Evolutionary conservation across 1,140 invertebrate species (phyloP).

Genomic region (Cotesia chilonis): DNA sequence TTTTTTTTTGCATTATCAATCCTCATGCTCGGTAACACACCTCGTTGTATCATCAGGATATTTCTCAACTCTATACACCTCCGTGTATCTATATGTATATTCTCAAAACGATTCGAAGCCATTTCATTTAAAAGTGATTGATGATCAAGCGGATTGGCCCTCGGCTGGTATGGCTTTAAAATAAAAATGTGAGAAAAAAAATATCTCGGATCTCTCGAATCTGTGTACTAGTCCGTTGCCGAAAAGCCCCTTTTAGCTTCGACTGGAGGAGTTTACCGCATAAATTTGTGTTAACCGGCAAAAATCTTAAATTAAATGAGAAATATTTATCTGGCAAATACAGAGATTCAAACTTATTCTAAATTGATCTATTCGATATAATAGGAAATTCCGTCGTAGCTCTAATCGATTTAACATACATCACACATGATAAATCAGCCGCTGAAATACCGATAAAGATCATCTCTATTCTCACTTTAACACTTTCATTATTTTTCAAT

Average conservation of each 20-base stretch:
- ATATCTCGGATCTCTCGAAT: constrained; percentile 19
- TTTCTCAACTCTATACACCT: too few species aligned
- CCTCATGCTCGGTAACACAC: constrained; percentile 9
- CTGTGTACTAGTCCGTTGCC: neutral
- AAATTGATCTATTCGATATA: constrained; percentile 37
- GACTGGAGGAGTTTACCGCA: constrained; percentile 24
- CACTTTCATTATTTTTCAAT: constrained; percentile 16
- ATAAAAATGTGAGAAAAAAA: constrained; percentile 21
- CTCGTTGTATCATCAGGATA: constrained; percentile 21
- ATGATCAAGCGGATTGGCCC: constrained; percentile 39
- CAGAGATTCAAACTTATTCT: constrained; percentile 14
- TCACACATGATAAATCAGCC: constrained; percentile 19
- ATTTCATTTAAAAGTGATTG: constrained; percentile 38
- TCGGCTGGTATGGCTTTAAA: constrained; percentile 28
- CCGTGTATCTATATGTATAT: constrained; percentile 7
- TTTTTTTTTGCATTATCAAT: constrained; percentile 23
- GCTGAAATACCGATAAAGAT: constrained; percentile 24
- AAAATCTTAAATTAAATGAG: constrained; percentile 7
- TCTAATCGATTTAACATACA: constrained; percentile 32
- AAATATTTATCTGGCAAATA: constrained; percentile 1
- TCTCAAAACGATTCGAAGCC: constrained; percentile 27
- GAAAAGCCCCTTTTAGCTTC: constrained; percentile 19
- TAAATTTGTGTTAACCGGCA: constrained; percentile 21
- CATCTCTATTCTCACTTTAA: constrained; percentile 1
- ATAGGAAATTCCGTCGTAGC: constrained; percentile 33